These are phyloP conservation scores for Rattus norvegicus DNA, from an alignment of 2,113 vertebrate species.

Conservation along the genomic window GRCr8 NC_086024.1:124078501-124079000, in stretches of 20 bases:
- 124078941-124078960: neutral
- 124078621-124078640: neutral
- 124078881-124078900: neutral
- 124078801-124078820: accelerated
- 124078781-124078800: neutral
- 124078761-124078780: neutral
- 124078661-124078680: neutral
- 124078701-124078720: neutral
- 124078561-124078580: neutral
- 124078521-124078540: neutral
- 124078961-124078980: accelerated
- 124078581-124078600: conserved; percentile 20
- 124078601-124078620: neutral
- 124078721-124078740: neutral
- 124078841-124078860: neutral
- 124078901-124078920: neutral
- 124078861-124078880: neutral
- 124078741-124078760: neutral
- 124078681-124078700: neutral
- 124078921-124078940: neutral
- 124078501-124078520: neutral
- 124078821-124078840: neutral
- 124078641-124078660: neutral
- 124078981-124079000: neutral
- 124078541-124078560: neutral